phyloP scores from a whole-genome alignment of 2,797 vertebrate genomes.

The Catostomus latipinnis region DNA sequence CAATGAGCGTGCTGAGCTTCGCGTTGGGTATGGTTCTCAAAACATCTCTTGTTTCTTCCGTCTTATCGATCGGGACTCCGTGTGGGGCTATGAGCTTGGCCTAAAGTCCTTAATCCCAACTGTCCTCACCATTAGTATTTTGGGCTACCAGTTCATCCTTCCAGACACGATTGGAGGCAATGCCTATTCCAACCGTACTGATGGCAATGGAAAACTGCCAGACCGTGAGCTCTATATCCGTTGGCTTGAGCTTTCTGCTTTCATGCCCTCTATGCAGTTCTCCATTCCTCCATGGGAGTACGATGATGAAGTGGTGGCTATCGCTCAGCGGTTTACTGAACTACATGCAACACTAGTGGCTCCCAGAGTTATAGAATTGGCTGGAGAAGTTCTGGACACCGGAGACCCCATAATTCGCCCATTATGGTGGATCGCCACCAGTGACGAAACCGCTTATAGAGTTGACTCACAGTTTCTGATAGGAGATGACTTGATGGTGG shows the following conservation, averaged over 20 bases:
- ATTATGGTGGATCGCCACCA: slow-evolving; percentile 97
- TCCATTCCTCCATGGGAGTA: slow-evolving; percentile 95
- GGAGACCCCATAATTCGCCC: slow-evolving; percentile 95
- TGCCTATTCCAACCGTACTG: slow-evolving; percentile 77
- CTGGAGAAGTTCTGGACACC: slow-evolving; percentile 86
- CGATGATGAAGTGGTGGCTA: slow-evolving; percentile 89
- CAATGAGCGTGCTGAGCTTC: slow-evolving; percentile 87
- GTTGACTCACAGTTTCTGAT: slow-evolving; percentile 97
- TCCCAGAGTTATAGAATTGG: slow-evolving; percentile 90
- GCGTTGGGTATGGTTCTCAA: slow-evolving; percentile 91
- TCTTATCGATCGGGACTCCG: slow-evolving; percentile 93
- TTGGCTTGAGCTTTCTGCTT: slow-evolving; percentile 94
- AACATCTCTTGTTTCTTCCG: slow-evolving; percentile 98
- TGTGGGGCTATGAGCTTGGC: slow-evolving; percentile 95
- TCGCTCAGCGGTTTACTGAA: slow-evolving; percentile 87
- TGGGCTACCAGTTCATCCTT: slow-evolving; percentile 91
- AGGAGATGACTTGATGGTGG: slow-evolving; percentile 94
- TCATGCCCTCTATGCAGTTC: slow-evolving; percentile 99
- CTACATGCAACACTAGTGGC: slow-evolving; percentile 91
- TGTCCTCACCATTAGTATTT: slow-evolving; percentile 85
- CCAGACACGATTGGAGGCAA: slow-evolving; percentile 94
- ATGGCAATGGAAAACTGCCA: slow-evolving; percentile 75
- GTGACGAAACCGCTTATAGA: slow-evolving; percentile 87
- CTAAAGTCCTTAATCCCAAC: slow-evolving; percentile 95
- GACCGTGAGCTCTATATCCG: slow-evolving; percentile 95